Base-by-base conservation (phyloP, 2,888 invertebrate species). In the Hanleya hanleyi region DNA sequence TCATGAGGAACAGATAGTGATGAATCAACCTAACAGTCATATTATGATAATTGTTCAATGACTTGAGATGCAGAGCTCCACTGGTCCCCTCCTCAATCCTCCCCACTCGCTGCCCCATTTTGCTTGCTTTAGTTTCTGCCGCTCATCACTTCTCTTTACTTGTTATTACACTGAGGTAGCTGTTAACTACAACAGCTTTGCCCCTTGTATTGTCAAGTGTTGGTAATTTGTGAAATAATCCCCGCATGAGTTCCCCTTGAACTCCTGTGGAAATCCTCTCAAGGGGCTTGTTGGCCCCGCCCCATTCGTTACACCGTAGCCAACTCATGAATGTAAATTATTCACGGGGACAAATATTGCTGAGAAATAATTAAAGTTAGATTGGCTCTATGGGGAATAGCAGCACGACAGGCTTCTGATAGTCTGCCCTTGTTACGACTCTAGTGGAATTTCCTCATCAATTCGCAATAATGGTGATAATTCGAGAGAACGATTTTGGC, bases 321-420 rank as follows among this genome's bases (percentile, higher is more conserved):
- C 22, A 26, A 22, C 29, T 57, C 57, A 57, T 57, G 57, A 57
- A 57, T 57, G 57, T 57, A 29, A 57, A 57, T 57, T 57, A 57
- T 57, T 22, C 29, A 57, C 5, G 22, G 29, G 47, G 57, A 57
- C 57, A 57, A 57, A 57, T 57, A 22, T 57, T 15, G 4, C 15
- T 15, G 57, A 57, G 57, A 57, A 57, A 29, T 57, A 22, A 57
- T 57, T 57, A 57, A 57, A 57, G 57, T 32, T 57, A 29, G 22
- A 57, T 57, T 57, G 26, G 29, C 29, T 57, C 22, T 29, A 32
- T 57, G 2, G 57, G 57, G 57, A 57, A 57, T 22, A 22, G 29
- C 29, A 29, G 29, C n/a, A n/a, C n/a, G n/a, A n/a, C n/a, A n/a
- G n/a, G n/a, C n/a, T n/a, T n/a, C n/a, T n/a, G n/a, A n/a, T n/a